A percentile compares a stretch with the other conserved stretches of the same genome.
Evolutionary conservation across 1,140 invertebrate species (phyloP).

Genomic region (Drosophila azteca): DNA sequence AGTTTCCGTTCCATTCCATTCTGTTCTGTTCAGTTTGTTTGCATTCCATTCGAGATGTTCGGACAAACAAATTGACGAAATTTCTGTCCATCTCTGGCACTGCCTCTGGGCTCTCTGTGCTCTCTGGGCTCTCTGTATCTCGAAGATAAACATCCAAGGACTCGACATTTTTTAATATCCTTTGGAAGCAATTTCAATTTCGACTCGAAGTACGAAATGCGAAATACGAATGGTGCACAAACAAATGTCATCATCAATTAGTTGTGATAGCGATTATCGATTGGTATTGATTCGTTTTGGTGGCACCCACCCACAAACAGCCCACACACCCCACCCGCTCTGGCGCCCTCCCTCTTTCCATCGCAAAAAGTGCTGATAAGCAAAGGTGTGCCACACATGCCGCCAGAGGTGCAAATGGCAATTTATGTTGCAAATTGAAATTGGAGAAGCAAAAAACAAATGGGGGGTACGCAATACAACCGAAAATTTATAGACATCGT

Average conservation of each 20-base stretch:
- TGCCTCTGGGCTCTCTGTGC: too few species aligned
- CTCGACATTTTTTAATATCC: conserved; percentile 8
- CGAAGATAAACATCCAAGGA: not conserved
- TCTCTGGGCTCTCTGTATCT: conserved; percentile 1
- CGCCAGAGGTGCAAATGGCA: conserved; percentile 2
- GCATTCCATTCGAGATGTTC: conserved; percentile 49
- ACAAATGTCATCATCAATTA: conserved; percentile 49
- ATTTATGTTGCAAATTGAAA: conserved; percentile 19
- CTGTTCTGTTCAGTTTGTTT: conserved; percentile 21
- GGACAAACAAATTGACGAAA: conserved; percentile 51
- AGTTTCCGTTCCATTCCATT: conserved; percentile 1
- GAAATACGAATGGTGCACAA: conserved; percentile 15
- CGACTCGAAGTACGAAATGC: too few species aligned
- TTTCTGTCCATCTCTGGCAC: too few species aligned
- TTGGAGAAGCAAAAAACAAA: not conserved
- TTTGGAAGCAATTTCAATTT: conserved; percentile 9
- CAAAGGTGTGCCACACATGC: conserved; percentile 1
- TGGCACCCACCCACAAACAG: too few species aligned
- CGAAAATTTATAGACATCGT: not conserved
- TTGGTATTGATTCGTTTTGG: not conserved
- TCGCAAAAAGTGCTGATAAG: conserved; percentile 9
- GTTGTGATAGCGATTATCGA: conserved; percentile 17
- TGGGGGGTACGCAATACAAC: too few species aligned
- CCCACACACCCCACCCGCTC: too few species aligned
- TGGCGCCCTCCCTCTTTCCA: conserved; percentile 8